Base-by-base conservation (phyloP, 2,888 invertebrate genomes). In the Heliconius charithonia region DNA sequence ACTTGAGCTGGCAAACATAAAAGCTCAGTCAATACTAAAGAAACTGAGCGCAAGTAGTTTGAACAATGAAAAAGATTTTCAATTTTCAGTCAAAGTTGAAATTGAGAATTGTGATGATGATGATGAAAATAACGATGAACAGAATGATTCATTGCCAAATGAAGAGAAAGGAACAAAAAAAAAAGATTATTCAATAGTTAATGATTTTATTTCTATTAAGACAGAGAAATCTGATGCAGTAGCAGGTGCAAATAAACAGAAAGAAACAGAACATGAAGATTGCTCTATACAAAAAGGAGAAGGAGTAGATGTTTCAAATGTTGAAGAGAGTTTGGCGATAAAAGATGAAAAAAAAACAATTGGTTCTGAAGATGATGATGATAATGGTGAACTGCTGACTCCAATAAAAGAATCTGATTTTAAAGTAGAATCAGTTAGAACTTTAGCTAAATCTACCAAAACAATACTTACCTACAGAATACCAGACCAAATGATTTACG, bases 71-170 rank as follows among this genome's bases (percentile, higher is more conserved):
- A 65, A 41, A 72, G 78, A 19, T 72, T 78, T 3, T 51, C 81
- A 25, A 77, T 84, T 86, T 70, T 84, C 85, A 0, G 78, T 86
- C 9, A 85, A 86, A 56, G 81, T 87, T 22, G 85, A 86, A 78
- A 84, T 87, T 1, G 86, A 86, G 45, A 82, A 83, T 71, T 81
- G 83, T 62, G 82, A 83, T 10, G 77, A 80, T 0, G 25, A 78
- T 37, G 73, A 19, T 76, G 29, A 69, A 45, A 22, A 67, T 10
- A n/a, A 25, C 4, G n/a, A 37, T 67, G n/a, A n/a, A 4, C 22
- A 59, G 9, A 12, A 59, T 59, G 59, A 59, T 59, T 59, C n/a
- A 59, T 59, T 59, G 10, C 59, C 59, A 59, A n/a, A 79, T 41
- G 72, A 22, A 74, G 29, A 66, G 59, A 25, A 45, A 4, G 29